Conservation (phyloP, 1,140 invertebrate genomes). For the Cepaea nemoralis region DNA sequence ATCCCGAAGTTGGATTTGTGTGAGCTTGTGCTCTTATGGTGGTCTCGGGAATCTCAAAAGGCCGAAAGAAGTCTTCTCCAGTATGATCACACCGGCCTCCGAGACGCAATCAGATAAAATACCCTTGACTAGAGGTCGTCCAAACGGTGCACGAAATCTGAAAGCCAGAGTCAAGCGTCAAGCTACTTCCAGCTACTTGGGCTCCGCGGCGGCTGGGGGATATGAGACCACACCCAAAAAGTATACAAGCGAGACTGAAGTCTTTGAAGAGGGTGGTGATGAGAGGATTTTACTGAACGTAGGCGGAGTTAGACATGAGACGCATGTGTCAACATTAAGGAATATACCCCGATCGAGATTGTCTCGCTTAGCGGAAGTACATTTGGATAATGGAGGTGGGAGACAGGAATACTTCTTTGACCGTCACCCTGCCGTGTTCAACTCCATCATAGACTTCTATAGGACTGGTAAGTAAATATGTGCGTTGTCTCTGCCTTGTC, state of each 20-base stretch:
- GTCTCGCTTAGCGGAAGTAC: slow-evolving; percentile 61
- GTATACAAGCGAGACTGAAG: background rate
- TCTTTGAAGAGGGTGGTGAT: slow-evolving; percentile 20
- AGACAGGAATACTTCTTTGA: slow-evolving; percentile 71
- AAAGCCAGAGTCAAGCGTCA: slow-evolving; percentile 14
- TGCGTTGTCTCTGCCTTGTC: no score
- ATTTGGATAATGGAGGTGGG: slow-evolving; percentile 50
- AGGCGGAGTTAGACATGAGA: slow-evolving; percentile 95
- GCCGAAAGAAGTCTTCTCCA: background rate
- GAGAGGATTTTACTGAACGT: slow-evolving; percentile 90
- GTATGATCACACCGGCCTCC: background rate
- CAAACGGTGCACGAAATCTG: background rate
- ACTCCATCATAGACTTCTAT: slow-evolving; percentile 70
- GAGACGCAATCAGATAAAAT: slow-evolving; percentile 1
- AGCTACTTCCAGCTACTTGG: slow-evolving; percentile 14
- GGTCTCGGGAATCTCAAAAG: background rate
- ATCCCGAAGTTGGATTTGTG: background rate
- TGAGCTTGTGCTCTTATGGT: background rate
- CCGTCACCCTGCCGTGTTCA: slow-evolving; percentile 70
- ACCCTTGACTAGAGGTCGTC: background rate
- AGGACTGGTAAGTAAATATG: slow-evolving; percentile 60
- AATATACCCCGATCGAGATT: slow-evolving; percentile 69
- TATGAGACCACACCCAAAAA: background rate
- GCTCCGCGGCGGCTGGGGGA: background rate
- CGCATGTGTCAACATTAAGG: slow-evolving; percentile 80